A percentile compares a stretch with the other conserved stretches of the same genome.
Conservation (phyloP, 2,113 vertebrate species). For the Osmerus eperlanus region DNA sequence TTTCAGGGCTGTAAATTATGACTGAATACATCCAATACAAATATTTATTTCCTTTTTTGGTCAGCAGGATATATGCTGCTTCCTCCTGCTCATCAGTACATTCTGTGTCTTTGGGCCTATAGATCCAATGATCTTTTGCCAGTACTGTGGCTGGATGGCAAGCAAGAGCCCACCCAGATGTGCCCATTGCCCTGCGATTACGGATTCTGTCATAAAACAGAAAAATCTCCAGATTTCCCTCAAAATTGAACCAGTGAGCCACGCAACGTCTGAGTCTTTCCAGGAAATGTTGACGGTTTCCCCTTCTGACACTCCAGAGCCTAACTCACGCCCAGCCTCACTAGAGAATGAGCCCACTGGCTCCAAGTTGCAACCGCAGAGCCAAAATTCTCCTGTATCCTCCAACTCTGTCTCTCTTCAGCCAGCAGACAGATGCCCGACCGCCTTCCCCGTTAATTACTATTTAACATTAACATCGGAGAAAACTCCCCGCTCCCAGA, state of each 20-base stretch:
- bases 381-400: no score
- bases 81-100: neutral
- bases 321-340: no score
- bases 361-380: no score
- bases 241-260: neutral
- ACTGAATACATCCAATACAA: neutral
- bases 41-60: neutral
- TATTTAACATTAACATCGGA: no score
- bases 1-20: neutral
- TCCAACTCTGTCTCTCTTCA: no score
- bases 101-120: neutral
- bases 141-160: conserved; percentile 5
- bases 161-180: neutral
- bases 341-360: no score
- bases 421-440: no score
- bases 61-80: neutral
- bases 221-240: neutral
- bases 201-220: neutral
- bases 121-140: conserved; percentile 4
- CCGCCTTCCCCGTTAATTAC: no score
- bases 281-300: neutral
- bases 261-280: neutral
- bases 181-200: neutral
- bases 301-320: neutral
- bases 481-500: no score